These are phyloP conservation scores for Naja naja DNA, from an alignment of 2,113 vertebrate species.

Conservation along the genomic window DNA sequence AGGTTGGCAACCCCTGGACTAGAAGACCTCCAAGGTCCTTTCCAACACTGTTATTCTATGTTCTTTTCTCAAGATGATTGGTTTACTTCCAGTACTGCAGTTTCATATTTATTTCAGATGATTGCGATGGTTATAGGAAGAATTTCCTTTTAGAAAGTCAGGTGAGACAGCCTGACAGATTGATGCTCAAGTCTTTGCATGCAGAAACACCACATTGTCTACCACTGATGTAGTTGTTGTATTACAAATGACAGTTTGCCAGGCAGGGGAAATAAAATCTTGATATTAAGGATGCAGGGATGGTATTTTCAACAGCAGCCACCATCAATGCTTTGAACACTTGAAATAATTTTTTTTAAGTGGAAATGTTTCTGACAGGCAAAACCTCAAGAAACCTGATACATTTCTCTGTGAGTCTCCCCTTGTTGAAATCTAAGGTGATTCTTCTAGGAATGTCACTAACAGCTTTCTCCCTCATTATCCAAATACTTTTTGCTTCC, in stretches of 20 bases:
- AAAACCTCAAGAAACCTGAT: not conserved
- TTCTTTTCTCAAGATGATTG: not conserved
- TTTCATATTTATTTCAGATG: not conserved
- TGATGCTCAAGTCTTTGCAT: not conserved
- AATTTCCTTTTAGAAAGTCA: not conserved
- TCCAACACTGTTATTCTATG: not conserved
- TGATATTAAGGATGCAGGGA: not conserved
- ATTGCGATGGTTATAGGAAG: not conserved
- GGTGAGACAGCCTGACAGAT: not conserved
- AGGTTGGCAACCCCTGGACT: not conserved
- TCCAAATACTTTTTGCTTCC: not conserved
- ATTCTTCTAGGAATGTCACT: not conserved
- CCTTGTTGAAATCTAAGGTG: not conserved
- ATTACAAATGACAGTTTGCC: not conserved
- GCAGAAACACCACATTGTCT: not conserved
- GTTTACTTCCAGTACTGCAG: not conserved
- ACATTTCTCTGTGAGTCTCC: not conserved
- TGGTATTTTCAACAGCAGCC: not conserved
- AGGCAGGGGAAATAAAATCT: not conserved
- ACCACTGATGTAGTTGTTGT: not conserved
- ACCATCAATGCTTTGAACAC: not conserved
- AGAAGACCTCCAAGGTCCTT: not conserved
- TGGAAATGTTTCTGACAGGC: not conserved
- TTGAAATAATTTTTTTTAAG: not conserved
- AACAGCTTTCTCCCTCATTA: not conserved